A percentile compares a stretch with the other conserved stretches of the same genome.
phyloP scores from a whole-genome alignment of 2,888 invertebrate genomes.

The Trypoxylon attenuatum region DNA sequence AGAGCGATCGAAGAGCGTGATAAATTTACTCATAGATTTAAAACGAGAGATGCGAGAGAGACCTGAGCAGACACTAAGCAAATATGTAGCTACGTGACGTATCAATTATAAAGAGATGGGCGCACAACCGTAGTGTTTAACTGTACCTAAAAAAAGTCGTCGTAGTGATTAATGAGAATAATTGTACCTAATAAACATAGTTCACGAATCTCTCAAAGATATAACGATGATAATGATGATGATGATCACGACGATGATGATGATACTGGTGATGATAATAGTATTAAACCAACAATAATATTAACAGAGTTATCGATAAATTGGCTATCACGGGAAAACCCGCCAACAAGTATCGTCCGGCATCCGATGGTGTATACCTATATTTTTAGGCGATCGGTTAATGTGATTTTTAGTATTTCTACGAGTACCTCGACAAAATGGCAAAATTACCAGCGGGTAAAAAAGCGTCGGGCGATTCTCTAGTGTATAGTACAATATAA shows the following conservation, averaged over 20 bases:
- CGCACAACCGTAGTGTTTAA: slow-evolving; percentile 55
- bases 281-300: slow-evolving; percentile 7
- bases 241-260: slow-evolving; percentile 18
- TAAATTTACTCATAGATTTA: slow-evolving; percentile 28
- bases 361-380: neutral
- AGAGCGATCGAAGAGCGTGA: slow-evolving; percentile 26
- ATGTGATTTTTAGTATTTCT: slow-evolving; percentile 13
- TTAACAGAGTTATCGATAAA: slow-evolving; percentile 1
- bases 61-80: slow-evolving; percentile 31
- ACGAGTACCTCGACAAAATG: neutral
- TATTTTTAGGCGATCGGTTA: slow-evolving; percentile 4
- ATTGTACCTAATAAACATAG: slow-evolving; percentile 52
- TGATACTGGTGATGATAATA: no score
- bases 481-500: neutral
- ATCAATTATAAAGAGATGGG: slow-evolving; percentile 53
- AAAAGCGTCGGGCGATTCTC: no score
- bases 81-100: slow-evolving; percentile 14
- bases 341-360: slow-evolving; percentile 31
- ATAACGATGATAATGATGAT: slow-evolving; percentile 14
- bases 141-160: slow-evolving; percentile 54
- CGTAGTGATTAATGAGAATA: slow-evolving; percentile 53
- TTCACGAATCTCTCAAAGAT: slow-evolving; percentile 48
- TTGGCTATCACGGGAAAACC: slow-evolving; percentile 15
- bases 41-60: slow-evolving; percentile 15
- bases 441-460: no score